These are phyloP conservation scores for Sebastiscus tertius DNA, from an alignment of 2,797 vertebrate genomes.

Conservation along the genomic window DNA sequence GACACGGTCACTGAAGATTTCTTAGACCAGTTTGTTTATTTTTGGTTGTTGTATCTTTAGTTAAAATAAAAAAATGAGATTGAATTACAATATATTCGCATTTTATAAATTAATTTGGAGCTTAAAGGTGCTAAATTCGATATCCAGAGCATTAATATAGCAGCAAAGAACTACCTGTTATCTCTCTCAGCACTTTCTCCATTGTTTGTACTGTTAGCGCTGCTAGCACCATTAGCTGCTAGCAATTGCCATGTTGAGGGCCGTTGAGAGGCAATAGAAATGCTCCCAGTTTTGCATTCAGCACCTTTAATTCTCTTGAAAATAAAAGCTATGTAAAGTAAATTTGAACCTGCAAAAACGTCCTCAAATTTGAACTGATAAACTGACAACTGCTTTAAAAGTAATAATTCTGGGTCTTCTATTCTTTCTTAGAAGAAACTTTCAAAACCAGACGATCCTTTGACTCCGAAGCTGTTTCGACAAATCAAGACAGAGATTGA, in stretches of 20 bases:
- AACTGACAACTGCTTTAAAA: slow-evolving; percentile 5
- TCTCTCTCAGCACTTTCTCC: no score
- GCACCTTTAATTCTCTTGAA: neutral
- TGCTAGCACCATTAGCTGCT: no score
- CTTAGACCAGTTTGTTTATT: neutral
- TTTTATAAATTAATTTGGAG: neutral
- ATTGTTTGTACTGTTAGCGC: no score
- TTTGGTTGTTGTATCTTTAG: neutral
- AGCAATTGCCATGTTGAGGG: no score
- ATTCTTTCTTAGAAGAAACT: slow-evolving; percentile 85
- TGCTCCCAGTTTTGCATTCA: no score
- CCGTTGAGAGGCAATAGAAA: no score
- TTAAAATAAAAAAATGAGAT: neutral
- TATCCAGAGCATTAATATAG: no score
- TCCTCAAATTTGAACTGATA: neutral
- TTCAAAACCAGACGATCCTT: slow-evolving; percentile 85
- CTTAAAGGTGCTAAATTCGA: no score
- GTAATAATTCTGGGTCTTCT: neutral
- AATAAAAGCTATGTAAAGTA: neutral
- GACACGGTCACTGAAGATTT: neutral
- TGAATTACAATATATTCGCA: neutral
- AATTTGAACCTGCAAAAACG: neutral
- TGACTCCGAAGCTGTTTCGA: slow-evolving; percentile 84
- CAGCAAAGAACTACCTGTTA: no score
- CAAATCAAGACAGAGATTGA: slow-evolving; percentile 92